Base-by-base conservation (phyloP, 2,797 vertebrate species). In the Rhincodon typus region DNA sequence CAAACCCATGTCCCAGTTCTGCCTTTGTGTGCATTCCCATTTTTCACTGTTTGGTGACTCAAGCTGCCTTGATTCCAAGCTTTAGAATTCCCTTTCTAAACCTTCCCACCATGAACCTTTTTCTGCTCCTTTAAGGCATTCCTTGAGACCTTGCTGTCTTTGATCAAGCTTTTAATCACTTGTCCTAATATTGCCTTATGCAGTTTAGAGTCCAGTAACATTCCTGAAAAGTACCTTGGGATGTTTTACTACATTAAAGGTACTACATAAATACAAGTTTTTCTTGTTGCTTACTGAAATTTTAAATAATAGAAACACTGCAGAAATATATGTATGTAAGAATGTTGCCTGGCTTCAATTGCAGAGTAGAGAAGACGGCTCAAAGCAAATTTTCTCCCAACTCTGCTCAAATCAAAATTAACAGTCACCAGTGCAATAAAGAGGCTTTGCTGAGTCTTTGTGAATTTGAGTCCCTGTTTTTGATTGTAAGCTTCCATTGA, bases 401-500 rank as follows among this genome's bases (percentile, higher is more conserved):
- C 57, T 38, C 62, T 67, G 62, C 90, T 66, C 62, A 42, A 93
- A 93, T 66, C 23, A 67, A 17, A 67, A 42, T 38, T 67, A 69
- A 66, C 34, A n/a, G 57, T 91, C 53, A 21, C 57, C 57, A 50
- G 38, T 42, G 12, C 4, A 69, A 69, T 42, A 67, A 69, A 93
- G 90, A 93, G 62, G 66, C n/a, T 38, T 93, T 10, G 10, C 96
- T 34, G 86, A 0, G 25, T 42, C 74, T 86, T 25, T 96, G 96
- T 96, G 50, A 96, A 96, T 70, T 70, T 95, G 1, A 91, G 17
- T 10, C 96, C 0, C 12, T 96, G 90, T 95, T 10, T 96, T 69
- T 96, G 94, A 95, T 96, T 96, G n/a, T 19, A 96, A n/a, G 96
- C 53, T 96, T 42, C 94, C 95, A 88, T 42, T 96, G 82, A 69